phyloP scores from a whole-genome alignment of 1,140 invertebrate genomes.

The Drosophila auraria region DNA sequence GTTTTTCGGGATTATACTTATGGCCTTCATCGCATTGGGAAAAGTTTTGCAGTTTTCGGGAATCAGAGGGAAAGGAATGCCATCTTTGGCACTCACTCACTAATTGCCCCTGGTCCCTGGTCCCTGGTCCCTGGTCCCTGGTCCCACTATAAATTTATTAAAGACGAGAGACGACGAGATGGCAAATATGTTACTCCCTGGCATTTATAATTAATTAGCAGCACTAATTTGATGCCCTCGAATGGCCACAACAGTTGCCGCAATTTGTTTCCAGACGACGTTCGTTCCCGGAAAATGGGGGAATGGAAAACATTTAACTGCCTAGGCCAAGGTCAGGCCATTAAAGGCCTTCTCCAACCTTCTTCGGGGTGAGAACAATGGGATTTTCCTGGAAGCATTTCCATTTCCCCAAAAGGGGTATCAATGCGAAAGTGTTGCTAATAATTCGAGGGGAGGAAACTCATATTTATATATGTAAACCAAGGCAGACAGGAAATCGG shows the following conservation, averaged over 20 bases:
- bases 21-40: conserved; percentile 5
- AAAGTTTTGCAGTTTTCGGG: conserved; percentile 13
- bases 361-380: not conserved
- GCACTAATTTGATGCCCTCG: conserved; percentile 65
- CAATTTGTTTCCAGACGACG: conserved; percentile 28
- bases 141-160: conserved; percentile 78
- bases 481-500: no score
- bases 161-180: conserved; percentile 46
- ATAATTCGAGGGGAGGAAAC: not conserved
- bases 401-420: not conserved
- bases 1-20: conserved; percentile 35
- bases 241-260: conserved; percentile 49
- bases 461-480: no score
- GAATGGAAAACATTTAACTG: conserved; percentile 28
- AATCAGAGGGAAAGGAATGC: conserved; percentile 43
- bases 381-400: not conserved
- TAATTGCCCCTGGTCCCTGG: conserved; percentile 59
- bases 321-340: conserved; percentile 42
- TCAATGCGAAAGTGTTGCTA: conserved; percentile 3
- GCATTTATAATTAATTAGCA: conserved; percentile 79
- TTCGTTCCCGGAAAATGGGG: conserved; percentile 1
- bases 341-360: not conserved
- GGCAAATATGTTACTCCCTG: conserved; percentile 43
- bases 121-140: not conserved
- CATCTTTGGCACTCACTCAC: conserved; percentile 36